Conservation (phyloP, 2,888 invertebrate species). For the Nipponacmea schrenckii region DNA sequence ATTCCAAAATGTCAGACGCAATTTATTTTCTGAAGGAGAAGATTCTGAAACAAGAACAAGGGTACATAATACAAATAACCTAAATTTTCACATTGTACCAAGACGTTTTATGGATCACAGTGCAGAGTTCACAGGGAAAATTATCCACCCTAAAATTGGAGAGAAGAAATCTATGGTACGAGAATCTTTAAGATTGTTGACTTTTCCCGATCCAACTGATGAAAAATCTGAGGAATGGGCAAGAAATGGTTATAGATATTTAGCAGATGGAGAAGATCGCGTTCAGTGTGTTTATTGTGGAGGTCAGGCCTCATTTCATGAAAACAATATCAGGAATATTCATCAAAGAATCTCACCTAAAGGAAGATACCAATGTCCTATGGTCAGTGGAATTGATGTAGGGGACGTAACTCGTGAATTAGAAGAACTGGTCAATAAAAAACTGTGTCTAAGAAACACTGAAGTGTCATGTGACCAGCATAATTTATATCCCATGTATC, state of each 20-base stretch:
- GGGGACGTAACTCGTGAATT: neutral
- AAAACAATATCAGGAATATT: neutral
- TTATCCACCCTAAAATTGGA: neutral
- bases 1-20: neutral
- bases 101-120: neutral
- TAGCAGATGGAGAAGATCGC: neutral
- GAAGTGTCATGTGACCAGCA: neutral
- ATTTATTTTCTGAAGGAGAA: no score
- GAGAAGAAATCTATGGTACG: neutral
- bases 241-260: neutral
- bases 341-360: neutral
- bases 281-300: neutral
- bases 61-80: no score
- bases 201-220: neutral
- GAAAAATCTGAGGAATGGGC: neutral
- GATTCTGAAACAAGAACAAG: no score
- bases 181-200: neutral
- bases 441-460: neutral
- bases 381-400: slow-evolving; percentile 1
- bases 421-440: neutral
- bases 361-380: neutral
- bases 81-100: no score
- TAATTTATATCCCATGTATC: neutral
- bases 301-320: neutral
- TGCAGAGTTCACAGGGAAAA: neutral